Evolutionary conservation across 2,888 invertebrate genomes (phyloP), one percentile per base, ranked within the genome.

Genomic region (Archips crataeganus): DNA sequence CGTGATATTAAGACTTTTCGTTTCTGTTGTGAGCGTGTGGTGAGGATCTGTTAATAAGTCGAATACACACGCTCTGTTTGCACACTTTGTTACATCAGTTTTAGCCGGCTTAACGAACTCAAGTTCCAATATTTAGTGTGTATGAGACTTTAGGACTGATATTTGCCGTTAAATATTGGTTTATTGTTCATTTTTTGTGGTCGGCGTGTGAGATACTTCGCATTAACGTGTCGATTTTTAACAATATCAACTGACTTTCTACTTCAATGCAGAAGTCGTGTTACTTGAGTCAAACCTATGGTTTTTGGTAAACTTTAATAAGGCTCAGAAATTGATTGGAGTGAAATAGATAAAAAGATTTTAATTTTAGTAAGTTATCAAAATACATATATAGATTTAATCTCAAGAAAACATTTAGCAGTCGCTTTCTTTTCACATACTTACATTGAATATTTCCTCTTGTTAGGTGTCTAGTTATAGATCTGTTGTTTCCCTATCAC

Each of bases 11-110:
- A 32, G 76, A 76, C 75, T 64, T 82, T 87, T 81, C 76, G 72
- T 32, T 66, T 70, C 74, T 70, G 54, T 71, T 60, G 62, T 75
- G 42, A 60, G 75, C 72, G 77, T 77, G 78, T 86, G 85, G 87
- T 90, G 88, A 90, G 86, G 90, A 91, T 87, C 88, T 91, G 94
- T 93, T 94, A 94, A 93, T 92, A 91, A 91, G 89, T 84, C 84
- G 78, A 83, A 85, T 88, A 93, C 89, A 94, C 93, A 93, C 79
- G 76, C 81, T 78, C 70, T 93, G 92, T 93, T 94, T 93, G 91
- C 88, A 84, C 83, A 85, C 86, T 87, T 90, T 82, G 90, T 93
- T 93, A 92, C 91, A 91, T 91, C 91, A 92, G 86, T 92, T 92
- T 90, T 89, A 87, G 88, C 83, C 87, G 89, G 88, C 90, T 91